A percentile compares a stretch with the other conserved stretches of the same genome.
These are phyloP conservation scores for Paramormyrops hopkinsi DNA, from an alignment of 2,797 vertebrate species.

Conservation along the genomic window DNA sequence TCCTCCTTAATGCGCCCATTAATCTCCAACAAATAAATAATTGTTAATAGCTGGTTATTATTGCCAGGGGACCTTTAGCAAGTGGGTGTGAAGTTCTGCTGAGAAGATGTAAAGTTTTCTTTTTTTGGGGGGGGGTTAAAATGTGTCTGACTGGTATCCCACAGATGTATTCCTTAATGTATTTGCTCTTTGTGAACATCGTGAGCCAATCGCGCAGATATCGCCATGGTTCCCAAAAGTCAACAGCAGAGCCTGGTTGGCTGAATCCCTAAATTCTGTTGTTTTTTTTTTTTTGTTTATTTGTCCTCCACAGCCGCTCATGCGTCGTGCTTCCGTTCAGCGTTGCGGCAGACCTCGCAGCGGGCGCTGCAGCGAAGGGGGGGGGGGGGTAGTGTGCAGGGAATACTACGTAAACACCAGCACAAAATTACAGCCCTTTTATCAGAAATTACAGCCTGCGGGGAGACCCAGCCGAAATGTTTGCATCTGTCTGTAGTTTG, in stretches of 20 bases:
- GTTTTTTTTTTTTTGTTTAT: background rate
- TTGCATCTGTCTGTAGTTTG: constrained; percentile 13
- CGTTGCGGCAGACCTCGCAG: background rate
- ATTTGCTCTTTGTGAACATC: background rate
- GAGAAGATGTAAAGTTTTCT: no score
- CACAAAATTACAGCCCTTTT: constrained; percentile 13
- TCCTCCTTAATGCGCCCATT: background rate
- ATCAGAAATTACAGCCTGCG: constrained; percentile 1
- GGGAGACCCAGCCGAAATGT: constrained; percentile 8
- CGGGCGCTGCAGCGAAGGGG: background rate
- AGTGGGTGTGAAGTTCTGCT: background rate
- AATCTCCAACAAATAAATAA: background rate
- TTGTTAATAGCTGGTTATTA: background rate
- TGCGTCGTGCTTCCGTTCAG: background rate
- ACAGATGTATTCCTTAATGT: background rate
- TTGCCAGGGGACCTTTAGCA: background rate
- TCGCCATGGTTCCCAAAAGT: background rate
- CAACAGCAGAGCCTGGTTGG: background rate
- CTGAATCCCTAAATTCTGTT: background rate
- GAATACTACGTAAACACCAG: background rate
- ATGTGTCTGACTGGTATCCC: background rate
- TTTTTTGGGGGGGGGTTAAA: background rate
- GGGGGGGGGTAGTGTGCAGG: background rate
- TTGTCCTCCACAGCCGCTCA: background rate
- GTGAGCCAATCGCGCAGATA: background rate